These are phyloP conservation scores for Nomada fabriciana DNA, from an alignment of 2,888 invertebrate genomes.

Conservation along the genomic window DNA sequence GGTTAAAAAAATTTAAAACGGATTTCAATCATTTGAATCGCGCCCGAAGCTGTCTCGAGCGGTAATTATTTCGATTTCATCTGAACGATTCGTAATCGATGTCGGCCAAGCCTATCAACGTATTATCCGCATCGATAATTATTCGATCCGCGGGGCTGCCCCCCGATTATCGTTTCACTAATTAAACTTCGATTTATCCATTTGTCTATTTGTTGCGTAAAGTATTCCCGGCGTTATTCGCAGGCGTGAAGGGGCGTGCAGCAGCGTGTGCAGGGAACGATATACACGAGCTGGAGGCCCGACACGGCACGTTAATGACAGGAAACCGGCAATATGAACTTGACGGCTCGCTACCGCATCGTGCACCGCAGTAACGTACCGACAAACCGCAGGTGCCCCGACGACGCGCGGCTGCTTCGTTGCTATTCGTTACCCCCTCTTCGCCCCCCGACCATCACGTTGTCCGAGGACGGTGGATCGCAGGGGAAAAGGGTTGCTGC, in stretches of 20 bases:
- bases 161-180: too few relatives aligned
- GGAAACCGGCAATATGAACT: conserved; percentile 84
- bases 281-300: conserved; percentile 49
- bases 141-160: too few relatives aligned
- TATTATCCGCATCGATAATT: too few relatives aligned
- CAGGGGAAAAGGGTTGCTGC: neutral
- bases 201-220: too few relatives aligned
- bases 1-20: too few relatives aligned
- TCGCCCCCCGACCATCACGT: conserved; percentile 29
- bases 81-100: too few relatives aligned
- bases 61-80: too few relatives aligned
- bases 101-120: too few relatives aligned
- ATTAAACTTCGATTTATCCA: too few relatives aligned
- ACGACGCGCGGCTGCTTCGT: conserved; percentile 43
- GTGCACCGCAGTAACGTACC: conserved; percentile 76
- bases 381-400: conserved; percentile 70
- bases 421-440: conserved; percentile 38
- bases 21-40: too few relatives aligned
- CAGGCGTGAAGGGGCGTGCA: neutral
- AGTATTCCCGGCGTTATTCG: neutral
- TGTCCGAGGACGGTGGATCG: conserved; percentile 25
- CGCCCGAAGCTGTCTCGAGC: too few relatives aligned
- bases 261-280: conserved; percentile 28
- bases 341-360: conserved; percentile 82
- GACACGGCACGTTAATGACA: conserved; percentile 82